phyloP scores from a whole-genome alignment of 2,113 vertebrate species.

The Sakesphorus luctuosus region DNA sequence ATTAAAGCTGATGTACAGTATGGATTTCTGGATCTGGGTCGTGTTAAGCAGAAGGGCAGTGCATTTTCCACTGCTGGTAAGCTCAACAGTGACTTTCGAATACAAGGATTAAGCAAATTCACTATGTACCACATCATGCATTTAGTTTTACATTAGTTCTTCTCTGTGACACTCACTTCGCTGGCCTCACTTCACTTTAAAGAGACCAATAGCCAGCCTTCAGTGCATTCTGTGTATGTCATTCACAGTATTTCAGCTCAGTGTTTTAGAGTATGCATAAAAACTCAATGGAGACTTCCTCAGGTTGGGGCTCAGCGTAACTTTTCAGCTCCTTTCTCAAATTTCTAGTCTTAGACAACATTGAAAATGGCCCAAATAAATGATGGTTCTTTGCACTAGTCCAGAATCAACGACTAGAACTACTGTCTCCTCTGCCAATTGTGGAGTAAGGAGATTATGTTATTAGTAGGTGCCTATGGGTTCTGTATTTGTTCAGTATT shows the following conservation, averaged over 20 bases:
- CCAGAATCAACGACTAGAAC: neutral
- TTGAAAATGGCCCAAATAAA: neutral
- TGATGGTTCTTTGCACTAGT: neutral
- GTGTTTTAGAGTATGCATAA: neutral
- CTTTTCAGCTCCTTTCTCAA: neutral
- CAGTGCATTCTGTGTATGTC: neutral
- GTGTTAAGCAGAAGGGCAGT: neutral
- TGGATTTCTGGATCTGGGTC: conserved; percentile 55
- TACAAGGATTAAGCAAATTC: conserved; percentile 12
- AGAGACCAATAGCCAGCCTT: neutral
- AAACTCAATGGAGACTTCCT: neutral
- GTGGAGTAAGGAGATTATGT: neutral
- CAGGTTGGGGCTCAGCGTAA: neutral
- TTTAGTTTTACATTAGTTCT: neutral
- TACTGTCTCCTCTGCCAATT: neutral
- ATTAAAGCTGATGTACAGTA: conserved; percentile 17
- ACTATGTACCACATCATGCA: neutral
- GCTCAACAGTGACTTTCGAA: conserved; percentile 31
- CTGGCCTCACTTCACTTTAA: neutral
- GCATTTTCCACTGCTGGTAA: conserved; percentile 6
- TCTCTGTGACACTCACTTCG: neutral
- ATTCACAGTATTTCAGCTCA: neutral
- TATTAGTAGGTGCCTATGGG: neutral
- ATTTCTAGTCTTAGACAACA: neutral
- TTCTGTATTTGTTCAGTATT: neutral